Base-by-base conservation (phyloP, 2,797 vertebrate genomes). In the Peromyscus attwateri region DNA sequence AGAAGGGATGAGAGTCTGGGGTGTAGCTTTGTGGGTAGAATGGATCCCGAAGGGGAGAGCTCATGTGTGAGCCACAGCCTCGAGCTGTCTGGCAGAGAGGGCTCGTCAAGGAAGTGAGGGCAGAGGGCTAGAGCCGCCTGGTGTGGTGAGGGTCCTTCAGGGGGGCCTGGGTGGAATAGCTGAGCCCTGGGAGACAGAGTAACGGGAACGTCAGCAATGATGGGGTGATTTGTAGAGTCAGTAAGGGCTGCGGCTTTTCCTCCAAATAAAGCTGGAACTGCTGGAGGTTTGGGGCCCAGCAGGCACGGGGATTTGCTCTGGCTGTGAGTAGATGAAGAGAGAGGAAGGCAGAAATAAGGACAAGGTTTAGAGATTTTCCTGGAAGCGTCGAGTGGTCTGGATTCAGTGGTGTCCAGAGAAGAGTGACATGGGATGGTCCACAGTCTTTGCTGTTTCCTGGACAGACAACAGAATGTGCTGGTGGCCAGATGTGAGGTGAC, bases 31-130 rank as follows among this genome's bases (percentile, higher is more conserved):
- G 25, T 40, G 68, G 66, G 81, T 29, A 66, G 81, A 46, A 8
- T 27, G 27, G 82, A 16, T 52, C 17, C 40, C 12, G 14, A 40
- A 12, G 27, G 70, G 27, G 6, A 57, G 68, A 57, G 6, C 43
- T 1, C 21, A 0, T n/a, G 40, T 68, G 29, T 49, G 14, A n/a
- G 40, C 77, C 17, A 5, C 1, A 6, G 66, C 27, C 0, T 29
- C 16, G 40, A 4, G 84, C 29, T 43, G 6, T 34, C 49, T 9
- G 23, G 25, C 19, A 71, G 66, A 8, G 34, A n/a, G 52, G 43
- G 0, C 8, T 9, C 0, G 43, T 34, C 12, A 10, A 2, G 49
- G 16, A 55, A 0, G 62, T 6, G n/a, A n/a, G n/a, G n/a, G 29
- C 31, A 6, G 13, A 77, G 64, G 80, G 46, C 29, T 8, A 21